Base-by-base conservation (phyloP, 1,140 invertebrate species). In the Caenorhabditis remanei region DNA sequence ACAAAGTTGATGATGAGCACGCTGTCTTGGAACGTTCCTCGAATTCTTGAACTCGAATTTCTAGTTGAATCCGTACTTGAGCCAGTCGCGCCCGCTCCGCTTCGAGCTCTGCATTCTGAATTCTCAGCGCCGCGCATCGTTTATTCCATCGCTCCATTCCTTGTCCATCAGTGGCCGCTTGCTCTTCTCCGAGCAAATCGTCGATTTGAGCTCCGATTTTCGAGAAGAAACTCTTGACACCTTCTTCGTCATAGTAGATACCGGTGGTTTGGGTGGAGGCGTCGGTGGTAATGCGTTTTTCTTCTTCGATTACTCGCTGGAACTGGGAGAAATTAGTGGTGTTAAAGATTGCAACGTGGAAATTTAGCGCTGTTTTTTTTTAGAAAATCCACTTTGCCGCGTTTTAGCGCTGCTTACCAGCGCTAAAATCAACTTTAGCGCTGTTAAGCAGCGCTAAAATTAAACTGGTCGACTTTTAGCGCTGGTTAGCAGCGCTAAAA, bases 31-130 rank as follows among this genome's bases (percentile, higher is more conserved):
- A 41, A 6, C 83, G 5, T 24, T 88, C 56, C 53, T 89, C 84
- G 16, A 85, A 46, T 50, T 89, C 88, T 46, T 89, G 88, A 9
- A 89, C 11, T 43, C 88, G 82, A 11, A 89, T 55, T 85, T 89
- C 87, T 7, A 89, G 83, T 50, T 89, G 88, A 58, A 89, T 83
- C 19, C 88, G 7, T 8, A 89, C 87, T 43, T 89, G 88, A 32
- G 88, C 88, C 63, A 89, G 40, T 13, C 84, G 82, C 6, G 88
- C 87, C 24, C 87, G 14, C 79, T 89, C 88, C 16, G 65, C 40
- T 65, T 89, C 88, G 7, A 89, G 50, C 46, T 89, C 88, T 2
- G 61, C 11, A 50, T 89, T 89, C 50, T 87, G 88, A 16, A 58
- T 50, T 21, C 88, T 24, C 11, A 89, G 48, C 4, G 84, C 84